Percentiles rank a stretch among this genome's conserved stretches.
phyloP scores from a whole-genome alignment of 2,797 vertebrate species.

The Oreochromis grahami region DNA sequence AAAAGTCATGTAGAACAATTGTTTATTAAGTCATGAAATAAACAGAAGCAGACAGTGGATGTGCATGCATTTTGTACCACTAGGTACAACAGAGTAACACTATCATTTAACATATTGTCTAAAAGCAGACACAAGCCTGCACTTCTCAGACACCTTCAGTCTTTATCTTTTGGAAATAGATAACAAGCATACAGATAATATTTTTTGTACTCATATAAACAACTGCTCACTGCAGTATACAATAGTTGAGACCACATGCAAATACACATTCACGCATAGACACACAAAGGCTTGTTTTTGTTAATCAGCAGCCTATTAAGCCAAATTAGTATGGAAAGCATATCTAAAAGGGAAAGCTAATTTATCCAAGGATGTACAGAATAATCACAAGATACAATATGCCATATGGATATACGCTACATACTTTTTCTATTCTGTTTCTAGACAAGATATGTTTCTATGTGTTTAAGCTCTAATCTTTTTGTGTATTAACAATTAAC shows the following conservation, averaged over 20 bases:
- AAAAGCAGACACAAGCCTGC: background rate
- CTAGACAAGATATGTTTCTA: background rate
- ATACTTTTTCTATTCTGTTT: background rate
- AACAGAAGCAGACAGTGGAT: background rate
- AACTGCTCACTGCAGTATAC: background rate
- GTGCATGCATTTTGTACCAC: background rate
- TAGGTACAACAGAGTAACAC: background rate
- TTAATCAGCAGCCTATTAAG: background rate
- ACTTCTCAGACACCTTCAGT: background rate
- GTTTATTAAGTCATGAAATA: background rate
- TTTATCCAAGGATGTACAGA: background rate
- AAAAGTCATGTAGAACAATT: background rate
- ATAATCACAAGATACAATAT: background rate
- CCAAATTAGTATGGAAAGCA: slow-evolving; percentile 5
- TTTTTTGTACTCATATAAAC: background rate
- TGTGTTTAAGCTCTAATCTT: background rate
- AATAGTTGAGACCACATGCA: background rate
- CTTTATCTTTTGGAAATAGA: background rate
- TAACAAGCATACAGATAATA: background rate
- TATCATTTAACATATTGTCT: background rate
- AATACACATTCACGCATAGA: background rate
- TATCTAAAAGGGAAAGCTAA: background rate
- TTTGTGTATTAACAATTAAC: background rate
- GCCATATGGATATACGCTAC: background rate
- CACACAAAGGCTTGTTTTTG: background rate